phyloP scores from a whole-genome alignment of 2,797 vertebrate species.

The Pseudochaenichthys georgianus region DNA sequence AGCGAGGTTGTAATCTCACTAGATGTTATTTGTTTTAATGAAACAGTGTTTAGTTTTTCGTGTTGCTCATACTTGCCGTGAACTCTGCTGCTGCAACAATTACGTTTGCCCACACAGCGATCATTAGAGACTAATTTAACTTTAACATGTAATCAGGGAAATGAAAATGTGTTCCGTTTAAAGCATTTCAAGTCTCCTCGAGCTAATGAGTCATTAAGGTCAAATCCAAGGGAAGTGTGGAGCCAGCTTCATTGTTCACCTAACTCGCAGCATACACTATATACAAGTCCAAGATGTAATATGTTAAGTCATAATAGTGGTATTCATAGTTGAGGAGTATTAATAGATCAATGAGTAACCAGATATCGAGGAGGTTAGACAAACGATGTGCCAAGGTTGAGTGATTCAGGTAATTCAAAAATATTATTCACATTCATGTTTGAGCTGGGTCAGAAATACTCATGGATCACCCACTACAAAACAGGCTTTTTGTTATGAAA shows the following conservation, averaged over 20 bases:
- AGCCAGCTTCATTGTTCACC: no score
- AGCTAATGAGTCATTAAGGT: constrained; percentile 6
- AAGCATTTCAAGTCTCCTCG: background rate
- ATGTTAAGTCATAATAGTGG: background rate
- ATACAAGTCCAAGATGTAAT: background rate
- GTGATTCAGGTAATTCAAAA: background rate
- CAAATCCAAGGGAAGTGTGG: background rate
- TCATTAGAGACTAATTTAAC: constrained; percentile 5
- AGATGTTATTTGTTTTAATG: constrained; percentile 10
- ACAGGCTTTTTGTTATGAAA: no score
- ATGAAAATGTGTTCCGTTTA: background rate
- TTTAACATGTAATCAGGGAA: constrained; percentile 16
- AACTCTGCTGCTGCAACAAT: constrained; percentile 14
- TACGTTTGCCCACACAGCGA: constrained; percentile 2
- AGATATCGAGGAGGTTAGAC: background rate
- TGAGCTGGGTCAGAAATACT: background rate
- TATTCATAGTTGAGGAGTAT: background rate
- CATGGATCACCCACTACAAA: no score
- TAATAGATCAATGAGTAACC: background rate
- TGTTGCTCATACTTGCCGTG: constrained; percentile 10
- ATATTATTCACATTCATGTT: background rate
- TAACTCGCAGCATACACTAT: background rate
- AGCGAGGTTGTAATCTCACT: background rate
- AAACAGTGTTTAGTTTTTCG: background rate
- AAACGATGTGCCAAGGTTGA: background rate